Percentiles rank a stretch among this genome's conserved stretches.
These are phyloP conservation scores for Eleutherodactylus coqui DNA, from an alignment of 2,797 vertebrate genomes.

Conservation along the genomic window DNA sequence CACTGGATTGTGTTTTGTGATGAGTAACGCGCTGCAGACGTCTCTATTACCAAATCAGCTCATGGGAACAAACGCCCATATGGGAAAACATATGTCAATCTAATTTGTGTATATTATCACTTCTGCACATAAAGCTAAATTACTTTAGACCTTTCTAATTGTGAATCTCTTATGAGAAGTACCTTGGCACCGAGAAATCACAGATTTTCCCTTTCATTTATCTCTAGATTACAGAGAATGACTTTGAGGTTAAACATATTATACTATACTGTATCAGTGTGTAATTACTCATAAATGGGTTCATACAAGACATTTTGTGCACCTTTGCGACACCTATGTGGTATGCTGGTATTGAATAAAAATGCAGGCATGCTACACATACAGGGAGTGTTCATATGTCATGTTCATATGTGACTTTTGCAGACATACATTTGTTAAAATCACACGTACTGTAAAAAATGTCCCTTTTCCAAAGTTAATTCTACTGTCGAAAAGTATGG, in stretches of 20 bases:
- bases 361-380: too few species aligned
- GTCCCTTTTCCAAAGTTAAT: too few species aligned
- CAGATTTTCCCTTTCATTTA: neutral
- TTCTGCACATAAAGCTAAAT: slow-evolving; percentile 48
- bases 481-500: too few species aligned
- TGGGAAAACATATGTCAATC: slow-evolving; percentile 58
- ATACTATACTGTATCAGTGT: neutral
- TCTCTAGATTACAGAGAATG: neutral
- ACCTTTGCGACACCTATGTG: too few species aligned
- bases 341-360: too few species aligned
- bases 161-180: slow-evolving; percentile 21
- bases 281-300: too few species aligned
- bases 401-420: too few species aligned
- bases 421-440: too few species aligned
- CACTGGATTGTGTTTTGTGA: slow-evolving; percentile 44
- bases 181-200: slow-evolving; percentile 23
- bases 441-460: too few species aligned
- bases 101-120: slow-evolving; percentile 55
- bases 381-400: too few species aligned
- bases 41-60: slow-evolving; percentile 37
- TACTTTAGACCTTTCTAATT: slow-evolving; percentile 52
- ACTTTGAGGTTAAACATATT: neutral
- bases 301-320: too few species aligned
- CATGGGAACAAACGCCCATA: slow-evolving; percentile 45
- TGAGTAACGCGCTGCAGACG: slow-evolving; percentile 35